Evolutionary conservation across 23 tunicate species (phyloP).

Genomic region (Botrylloides violaceus): DNA sequence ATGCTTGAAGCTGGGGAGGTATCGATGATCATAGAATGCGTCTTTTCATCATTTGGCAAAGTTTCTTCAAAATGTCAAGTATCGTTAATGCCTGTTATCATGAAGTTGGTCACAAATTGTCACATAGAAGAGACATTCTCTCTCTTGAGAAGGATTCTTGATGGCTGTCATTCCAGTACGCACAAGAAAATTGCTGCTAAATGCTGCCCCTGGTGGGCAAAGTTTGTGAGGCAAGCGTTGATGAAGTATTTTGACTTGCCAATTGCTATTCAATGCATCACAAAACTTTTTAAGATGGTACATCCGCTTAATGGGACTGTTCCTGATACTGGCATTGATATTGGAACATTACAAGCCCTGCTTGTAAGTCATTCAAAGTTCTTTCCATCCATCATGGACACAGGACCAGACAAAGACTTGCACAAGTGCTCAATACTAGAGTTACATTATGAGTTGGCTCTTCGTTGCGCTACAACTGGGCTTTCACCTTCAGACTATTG

Average conservation of each 20-base stretch:
- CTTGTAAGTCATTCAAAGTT: slow-evolving; percentile 13
- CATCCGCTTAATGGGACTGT: not conserved
- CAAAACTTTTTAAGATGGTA: not conserved
- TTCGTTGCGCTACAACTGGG: not conserved
- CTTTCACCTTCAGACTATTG: slow-evolving; percentile 6
- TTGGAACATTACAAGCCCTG: not conserved
- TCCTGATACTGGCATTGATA: not conserved
- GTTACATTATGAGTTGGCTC: not conserved
- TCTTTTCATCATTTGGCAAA: too few relatives aligned
- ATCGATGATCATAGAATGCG: too few relatives aligned
- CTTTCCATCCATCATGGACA: not conserved
- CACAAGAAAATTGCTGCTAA: too few relatives aligned
- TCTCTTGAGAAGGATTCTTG: too few relatives aligned
- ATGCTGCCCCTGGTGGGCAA: not conserved
- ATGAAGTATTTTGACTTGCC: not conserved
- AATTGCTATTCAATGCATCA: not conserved
- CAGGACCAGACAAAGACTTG: not conserved
- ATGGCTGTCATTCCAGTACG: too few relatives aligned
- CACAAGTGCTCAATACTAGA: not conserved
- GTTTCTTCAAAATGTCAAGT: too few relatives aligned
- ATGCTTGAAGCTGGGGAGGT: too few relatives aligned
- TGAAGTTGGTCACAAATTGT: too few relatives aligned
- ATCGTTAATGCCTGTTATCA: too few relatives aligned
- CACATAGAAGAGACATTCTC: too few relatives aligned
- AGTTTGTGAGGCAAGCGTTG: slow-evolving; percentile 3